Percentiles rank a stretch among this genome's conserved stretches.
Evolutionary conservation across 2,113 vertebrate genomes (phyloP).

Genomic region (Caretta caretta): DNA sequence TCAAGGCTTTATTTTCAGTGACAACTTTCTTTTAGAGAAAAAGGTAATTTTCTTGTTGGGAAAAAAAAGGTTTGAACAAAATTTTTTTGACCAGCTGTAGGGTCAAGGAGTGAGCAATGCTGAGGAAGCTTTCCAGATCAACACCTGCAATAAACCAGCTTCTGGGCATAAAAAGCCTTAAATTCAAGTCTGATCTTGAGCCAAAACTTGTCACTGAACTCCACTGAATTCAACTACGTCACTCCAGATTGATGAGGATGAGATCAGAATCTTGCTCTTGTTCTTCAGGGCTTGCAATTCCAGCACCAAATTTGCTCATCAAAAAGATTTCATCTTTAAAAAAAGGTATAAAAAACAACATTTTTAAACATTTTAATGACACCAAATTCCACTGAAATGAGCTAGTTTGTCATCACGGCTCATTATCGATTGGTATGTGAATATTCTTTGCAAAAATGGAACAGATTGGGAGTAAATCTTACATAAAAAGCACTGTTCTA

Average conservation of each 20-base stretch:
- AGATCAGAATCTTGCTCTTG: neutral
- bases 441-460: constrained; percentile 55
- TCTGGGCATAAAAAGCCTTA: neutral
- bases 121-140: neutral
- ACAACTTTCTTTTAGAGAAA: neutral
- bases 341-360: constrained; percentile 22
- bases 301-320: constrained; percentile 34
- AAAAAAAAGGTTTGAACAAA: neutral
- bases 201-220: neutral
- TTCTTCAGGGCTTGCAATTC: neutral
- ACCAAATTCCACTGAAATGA: constrained; percentile 62
- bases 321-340: constrained; percentile 21
- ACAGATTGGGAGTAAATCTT: constrained; percentile 65
- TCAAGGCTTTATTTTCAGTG: neutral
- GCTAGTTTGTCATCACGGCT: constrained; percentile 62
- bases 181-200: accelerated
- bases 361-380: constrained; percentile 57
- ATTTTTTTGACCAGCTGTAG: neutral
- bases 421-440: constrained; percentile 64
- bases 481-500: constrained; percentile 63
- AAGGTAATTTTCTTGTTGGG: neutral
- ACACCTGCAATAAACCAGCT: neutral
- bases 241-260: neutral
- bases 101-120: neutral
- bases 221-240: neutral